These are phyloP conservation scores for Proctacanthus coquilletti DNA, from an alignment of 1,140 invertebrate genomes.

Conservation along the genomic window DNA sequence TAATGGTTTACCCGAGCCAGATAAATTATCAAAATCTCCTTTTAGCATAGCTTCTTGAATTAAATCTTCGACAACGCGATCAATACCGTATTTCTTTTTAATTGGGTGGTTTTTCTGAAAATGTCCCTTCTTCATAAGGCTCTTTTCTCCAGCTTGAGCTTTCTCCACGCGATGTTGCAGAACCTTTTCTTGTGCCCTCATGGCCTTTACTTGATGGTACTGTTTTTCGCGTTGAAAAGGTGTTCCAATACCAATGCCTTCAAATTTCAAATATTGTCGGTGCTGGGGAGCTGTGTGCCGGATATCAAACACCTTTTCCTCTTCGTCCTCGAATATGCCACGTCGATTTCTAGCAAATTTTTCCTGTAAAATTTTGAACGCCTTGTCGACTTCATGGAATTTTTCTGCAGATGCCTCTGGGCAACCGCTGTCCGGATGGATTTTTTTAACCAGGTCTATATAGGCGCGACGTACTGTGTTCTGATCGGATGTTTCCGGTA, in stretches of 20 bases:
- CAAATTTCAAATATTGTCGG: conserved; percentile 66
- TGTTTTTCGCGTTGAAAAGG: conserved; percentile 61
- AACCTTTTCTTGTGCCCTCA: conserved; percentile 57
- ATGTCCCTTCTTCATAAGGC: conserved; percentile 48
- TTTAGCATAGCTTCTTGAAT: conserved; percentile 79
- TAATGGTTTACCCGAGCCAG: conserved; percentile 67
- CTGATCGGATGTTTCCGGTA: conserved; percentile 49
- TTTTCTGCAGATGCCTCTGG: conserved; percentile 46
- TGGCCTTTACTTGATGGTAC: conserved; percentile 49
- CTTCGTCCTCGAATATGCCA: conserved; percentile 26
- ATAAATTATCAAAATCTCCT: conserved; percentile 74
- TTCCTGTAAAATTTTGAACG: conserved; percentile 36
- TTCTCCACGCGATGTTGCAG: conserved; percentile 57
- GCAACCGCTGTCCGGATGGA: conserved; percentile 65
- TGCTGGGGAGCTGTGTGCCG: conserved; percentile 78
- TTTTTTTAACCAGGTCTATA: conserved; percentile 56
- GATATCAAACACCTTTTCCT: conserved; percentile 35
- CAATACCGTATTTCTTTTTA: conserved; percentile 71
- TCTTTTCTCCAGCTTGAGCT: conserved; percentile 45
- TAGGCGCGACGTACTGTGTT: conserved; percentile 56
- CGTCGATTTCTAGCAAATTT: conserved; percentile 36
- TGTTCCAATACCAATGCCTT: conserved; percentile 60
- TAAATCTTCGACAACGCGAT: conserved; percentile 75
- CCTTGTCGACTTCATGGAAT: conserved; percentile 52
- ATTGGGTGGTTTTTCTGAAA: conserved; percentile 46